A percentile compares a stretch with the other conserved stretches of the same genome.
Evolutionary conservation across 2,113 vertebrate genomes (phyloP).

Genomic region (Galemys pyrenaicus): DNA sequence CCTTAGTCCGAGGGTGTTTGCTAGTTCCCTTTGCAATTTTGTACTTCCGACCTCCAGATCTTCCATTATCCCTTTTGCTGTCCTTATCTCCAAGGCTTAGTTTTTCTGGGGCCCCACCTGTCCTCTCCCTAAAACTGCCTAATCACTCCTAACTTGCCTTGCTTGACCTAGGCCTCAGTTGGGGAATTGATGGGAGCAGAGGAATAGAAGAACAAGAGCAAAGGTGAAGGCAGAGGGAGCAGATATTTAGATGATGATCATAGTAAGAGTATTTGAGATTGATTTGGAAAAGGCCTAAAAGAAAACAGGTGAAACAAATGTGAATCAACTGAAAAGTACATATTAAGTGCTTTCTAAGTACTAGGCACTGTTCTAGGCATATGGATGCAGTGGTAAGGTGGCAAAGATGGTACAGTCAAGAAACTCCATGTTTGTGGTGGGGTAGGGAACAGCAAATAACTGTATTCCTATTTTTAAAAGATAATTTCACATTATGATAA

Average conservation of each 20-base stretch:
- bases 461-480: neutral
- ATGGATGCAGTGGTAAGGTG: neutral
- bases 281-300: neutral
- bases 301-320: neutral
- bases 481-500: neutral
- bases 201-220: neutral
- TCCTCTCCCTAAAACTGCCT: too few relatives aligned
- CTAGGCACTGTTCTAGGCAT: neutral
- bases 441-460: neutral
- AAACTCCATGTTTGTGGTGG: neutral
- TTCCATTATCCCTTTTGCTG: too few relatives aligned
- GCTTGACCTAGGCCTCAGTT: too few relatives aligned
- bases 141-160: too few relatives aligned
- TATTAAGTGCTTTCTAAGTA: neutral
- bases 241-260: accelerated
- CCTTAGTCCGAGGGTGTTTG: too few relatives aligned
- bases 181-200: neutral
- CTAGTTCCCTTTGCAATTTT: too few relatives aligned
- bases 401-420: neutral
- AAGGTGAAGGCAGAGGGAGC: neutral
- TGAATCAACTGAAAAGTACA: neutral
- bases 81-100: too few relatives aligned
- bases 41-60: too few relatives aligned
- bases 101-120: too few relatives aligned
- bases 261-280: neutral